phyloP scores from a whole-genome alignment of 2,888 invertebrate species.

The Prenolepis imparis region DNA sequence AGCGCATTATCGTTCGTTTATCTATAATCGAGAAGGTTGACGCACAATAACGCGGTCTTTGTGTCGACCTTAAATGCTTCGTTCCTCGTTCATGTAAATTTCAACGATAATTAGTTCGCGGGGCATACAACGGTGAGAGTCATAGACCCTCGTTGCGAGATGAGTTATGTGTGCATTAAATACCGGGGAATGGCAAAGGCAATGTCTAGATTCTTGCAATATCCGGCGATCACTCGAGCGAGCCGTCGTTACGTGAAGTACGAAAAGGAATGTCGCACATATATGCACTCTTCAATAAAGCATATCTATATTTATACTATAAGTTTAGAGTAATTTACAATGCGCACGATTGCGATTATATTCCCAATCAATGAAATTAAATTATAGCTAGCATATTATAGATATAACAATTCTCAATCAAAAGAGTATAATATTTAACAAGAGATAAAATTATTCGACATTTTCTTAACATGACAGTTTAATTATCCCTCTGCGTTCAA shows the following conservation, averaged over 20 bases:
- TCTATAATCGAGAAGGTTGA: conserved; percentile 49
- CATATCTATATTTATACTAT: conserved; percentile 4
- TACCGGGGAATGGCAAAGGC: conserved; percentile 47
- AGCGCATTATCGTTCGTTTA: conserved; percentile 33
- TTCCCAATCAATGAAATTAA: background rate
- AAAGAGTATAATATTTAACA: background rate
- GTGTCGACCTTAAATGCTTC: conserved; percentile 47
- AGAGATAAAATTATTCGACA: background rate
- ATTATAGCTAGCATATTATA: background rate
- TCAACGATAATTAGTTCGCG: conserved; percentile 52
- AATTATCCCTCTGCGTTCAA: conserved; percentile 3
- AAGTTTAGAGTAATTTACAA: background rate
- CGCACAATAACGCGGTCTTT: conserved; percentile 46
- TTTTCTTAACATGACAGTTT: background rate
- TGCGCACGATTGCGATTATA: background rate
- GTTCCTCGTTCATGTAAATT: conserved; percentile 51
- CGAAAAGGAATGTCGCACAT: conserved; percentile 34
- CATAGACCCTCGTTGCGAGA: conserved; percentile 15
- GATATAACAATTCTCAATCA: background rate
- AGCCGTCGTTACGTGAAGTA: conserved; percentile 5
- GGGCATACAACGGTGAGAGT: conserved; percentile 45
- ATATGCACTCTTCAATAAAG: conserved; percentile 16
- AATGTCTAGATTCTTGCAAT: conserved; percentile 57
- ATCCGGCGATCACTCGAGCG: conserved; percentile 48
- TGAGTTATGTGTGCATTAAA: conserved; percentile 52